These are phyloP conservation scores for Hormiphora californensis DNA, from an alignment of 37 sponge, comb jelly and placozoan species.

Conservation along the genomic window DNA sequence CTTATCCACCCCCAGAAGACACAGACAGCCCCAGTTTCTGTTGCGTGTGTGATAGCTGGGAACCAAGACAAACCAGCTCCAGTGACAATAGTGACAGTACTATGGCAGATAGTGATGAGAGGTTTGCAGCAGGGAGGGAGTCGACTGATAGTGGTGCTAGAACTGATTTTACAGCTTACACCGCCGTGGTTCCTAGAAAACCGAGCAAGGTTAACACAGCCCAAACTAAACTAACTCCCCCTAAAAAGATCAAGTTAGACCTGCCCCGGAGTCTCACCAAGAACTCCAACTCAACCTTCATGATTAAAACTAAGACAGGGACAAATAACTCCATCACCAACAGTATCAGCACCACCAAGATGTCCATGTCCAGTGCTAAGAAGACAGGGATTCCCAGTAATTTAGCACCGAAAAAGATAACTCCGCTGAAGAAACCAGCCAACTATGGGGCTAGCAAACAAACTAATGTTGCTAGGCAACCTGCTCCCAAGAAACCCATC, in stretches of 20 bases:
- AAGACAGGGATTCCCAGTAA: too few species aligned
- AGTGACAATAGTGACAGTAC: not conserved
- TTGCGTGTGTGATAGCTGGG: not conserved
- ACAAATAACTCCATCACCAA: too few species aligned
- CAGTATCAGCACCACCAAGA: too few species aligned
- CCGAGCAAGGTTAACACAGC: not conserved
- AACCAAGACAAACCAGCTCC: not conserved
- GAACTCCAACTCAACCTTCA: not conserved
- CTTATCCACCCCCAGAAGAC: not conserved
- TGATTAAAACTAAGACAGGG: too few species aligned
- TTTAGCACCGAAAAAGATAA: too few species aligned
- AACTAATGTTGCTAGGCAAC: too few species aligned
- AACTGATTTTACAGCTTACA: conserved; percentile 3
- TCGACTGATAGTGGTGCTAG: not conserved
- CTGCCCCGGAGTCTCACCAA: not conserved
- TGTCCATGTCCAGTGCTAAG: too few species aligned
- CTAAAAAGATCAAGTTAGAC: not conserved
- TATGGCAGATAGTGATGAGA: not conserved
- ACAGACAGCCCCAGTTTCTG: not conserved
- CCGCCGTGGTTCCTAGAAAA: not conserved
- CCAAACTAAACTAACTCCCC: not conserved
- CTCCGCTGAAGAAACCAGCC: too few species aligned
- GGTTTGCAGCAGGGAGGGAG: not conserved
- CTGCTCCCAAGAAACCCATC: too few species aligned
- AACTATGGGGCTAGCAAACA: too few species aligned